A percentile compares a stretch with the other conserved stretches of the same genome.
These are phyloP conservation scores for Heliconius erato DNA, from an alignment of 2,888 invertebrate species.

Conservation along the genomic window DNA sequence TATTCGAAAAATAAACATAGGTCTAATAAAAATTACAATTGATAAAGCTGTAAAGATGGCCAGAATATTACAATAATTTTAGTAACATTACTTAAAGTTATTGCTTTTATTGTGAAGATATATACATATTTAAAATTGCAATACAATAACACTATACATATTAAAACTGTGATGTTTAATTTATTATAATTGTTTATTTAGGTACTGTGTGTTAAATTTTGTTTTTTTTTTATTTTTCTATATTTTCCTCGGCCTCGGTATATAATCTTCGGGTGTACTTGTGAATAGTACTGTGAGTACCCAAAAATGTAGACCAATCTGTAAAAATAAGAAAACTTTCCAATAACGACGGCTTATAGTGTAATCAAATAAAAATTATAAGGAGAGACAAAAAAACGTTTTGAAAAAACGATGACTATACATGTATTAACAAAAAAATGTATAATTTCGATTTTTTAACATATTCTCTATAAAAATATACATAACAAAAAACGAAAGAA, in stretches of 20 bases:
- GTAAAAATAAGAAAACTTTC: constrained; percentile 49
- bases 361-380: too few species aligned
- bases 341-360: not conserved
- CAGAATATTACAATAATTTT: constrained; percentile 8
- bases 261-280: constrained; percentile 85
- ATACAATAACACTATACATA: not conserved
- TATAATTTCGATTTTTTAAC: too few species aligned
- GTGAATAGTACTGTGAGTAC: constrained; percentile 92
- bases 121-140: constrained; percentile 20
- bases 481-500: too few species aligned
- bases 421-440: too few species aligned
- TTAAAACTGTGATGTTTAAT: not conserved
- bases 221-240: constrained; percentile 51
- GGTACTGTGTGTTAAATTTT: constrained; percentile 39
- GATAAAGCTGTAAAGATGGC: constrained; percentile 9
- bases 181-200: constrained; percentile 35
- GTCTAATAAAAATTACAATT: not conserved
- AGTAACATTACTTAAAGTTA: not conserved
- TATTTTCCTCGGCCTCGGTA: constrained; percentile 60
- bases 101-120: not conserved
- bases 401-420: too few species aligned
- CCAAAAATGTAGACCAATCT: constrained; percentile 93
- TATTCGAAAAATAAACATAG: too few species aligned
- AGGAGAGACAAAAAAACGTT: too few species aligned
- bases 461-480: too few species aligned